Base-by-base conservation (phyloP, 2,888 invertebrate species). In the Prenolepis imparis region DNA sequence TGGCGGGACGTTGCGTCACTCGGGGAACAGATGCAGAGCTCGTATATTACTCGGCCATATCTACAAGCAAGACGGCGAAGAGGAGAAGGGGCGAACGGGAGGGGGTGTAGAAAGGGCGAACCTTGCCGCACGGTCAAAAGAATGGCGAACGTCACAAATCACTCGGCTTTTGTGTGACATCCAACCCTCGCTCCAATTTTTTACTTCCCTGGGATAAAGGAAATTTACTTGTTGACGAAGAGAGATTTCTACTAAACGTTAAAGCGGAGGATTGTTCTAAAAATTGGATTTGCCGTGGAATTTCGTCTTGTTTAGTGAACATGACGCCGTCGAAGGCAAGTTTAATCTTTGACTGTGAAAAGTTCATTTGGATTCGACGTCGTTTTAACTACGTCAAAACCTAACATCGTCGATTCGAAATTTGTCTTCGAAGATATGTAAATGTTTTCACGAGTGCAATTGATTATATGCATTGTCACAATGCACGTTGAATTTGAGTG, bases 1-100 rank as follows among this genome's bases (percentile, higher is more conserved):
- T 96, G 95, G 96, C 95, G 95, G 96, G 96, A 96, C 96, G 96
- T 96, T 96, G 96, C 96, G 96, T 96, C 96, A 96, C 95, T 96
- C 93, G 93, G 91, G 93, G 94, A 94, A 94, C 94, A 94, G 94
- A 94, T 94, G 94, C 94, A 94, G 93, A 93, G 93, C 93, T 94
- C 94, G 94, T 94, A 94, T 94, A 94, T 94, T 94, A 94, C 93
- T 92, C 93, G 90, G 89, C 90, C 93, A 93, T 94, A 94, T 94
- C 94, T 93, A 91, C 90, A 89, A 90, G 91, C 85, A 85, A 84
- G 88, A 87, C 84, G 87, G 80, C 74, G 83, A 68, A 82, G 77
- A 77, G 74, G 81, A 52, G 82, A 67, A 77, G 64, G 74, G 63
- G 36, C 70, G 80, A 39, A 68, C 73, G 77, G 78, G 81, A 86